Base-by-base conservation (phyloP, 2,113 vertebrate species). In the Ifrita kowaldi region DNA sequence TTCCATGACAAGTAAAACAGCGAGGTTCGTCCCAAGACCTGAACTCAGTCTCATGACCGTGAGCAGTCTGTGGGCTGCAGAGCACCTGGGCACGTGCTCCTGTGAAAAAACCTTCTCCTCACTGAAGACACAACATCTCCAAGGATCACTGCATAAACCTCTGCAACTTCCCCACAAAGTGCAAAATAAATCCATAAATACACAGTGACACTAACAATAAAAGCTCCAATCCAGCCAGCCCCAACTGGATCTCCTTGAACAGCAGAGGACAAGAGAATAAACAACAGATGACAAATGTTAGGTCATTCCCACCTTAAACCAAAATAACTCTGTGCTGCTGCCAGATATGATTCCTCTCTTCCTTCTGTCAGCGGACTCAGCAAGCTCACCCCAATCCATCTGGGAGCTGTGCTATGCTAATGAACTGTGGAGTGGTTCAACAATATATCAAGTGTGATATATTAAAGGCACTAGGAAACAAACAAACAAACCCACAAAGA, bases 81-180 rank as follows among this genome's bases (percentile, higher is more conserved):
- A 67, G 39, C 39, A 27, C 23, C 7, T 8, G 18, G 52, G 52
- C 56, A 37, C 0, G 7, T 16, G 7, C 6, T 83, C 16, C 53
- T 33, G 28, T 15, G 47, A 63, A 75, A 57, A 93, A 88, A 42
- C 26, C 57, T 68, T 32, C 44, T 82, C 39, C 47, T 52, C 0
- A 0, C 44, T n/a, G 27, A 49, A 85, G 35, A 12, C 1, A 5
- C 23, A 11, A 3, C 22, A 8, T 21, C 41, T 62, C 75, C 86
- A 90, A 89, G 90, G 90, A 81, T 59, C 68, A 26, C 12, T 32
- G 39, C 68, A 77, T 74, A 77, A 95, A 93, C 79, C 71, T 80
- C 63, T 32, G 62, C 37, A 42, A 20, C 56, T 75, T 84, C 73
- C 60, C 65, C 41, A 39, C 30, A 2, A 49, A 56, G 47, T 16